A percentile compares a stretch with the other conserved stretches of the same genome.
Evolutionary conservation across 2,113 vertebrate genomes (phyloP).

Genomic region (Heterocephalus glaber): DNA sequence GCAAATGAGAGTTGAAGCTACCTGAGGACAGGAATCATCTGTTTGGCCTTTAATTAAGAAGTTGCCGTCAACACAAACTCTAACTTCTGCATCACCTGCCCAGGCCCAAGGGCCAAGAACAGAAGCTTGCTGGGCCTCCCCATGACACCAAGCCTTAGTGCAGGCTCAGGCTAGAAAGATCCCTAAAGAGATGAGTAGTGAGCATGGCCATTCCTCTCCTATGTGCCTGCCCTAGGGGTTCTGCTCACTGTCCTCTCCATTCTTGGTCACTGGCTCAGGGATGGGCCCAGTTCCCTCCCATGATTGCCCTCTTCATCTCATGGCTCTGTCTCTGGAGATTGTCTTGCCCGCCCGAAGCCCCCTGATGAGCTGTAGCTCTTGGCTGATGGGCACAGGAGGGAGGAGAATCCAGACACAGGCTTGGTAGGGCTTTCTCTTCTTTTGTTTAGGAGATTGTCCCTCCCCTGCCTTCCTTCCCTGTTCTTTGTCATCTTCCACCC

Average conservation of each 20-base stretch:
- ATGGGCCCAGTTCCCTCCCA: fast-evolving
- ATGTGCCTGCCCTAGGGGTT: neutral
- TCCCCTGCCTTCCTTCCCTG: neutral
- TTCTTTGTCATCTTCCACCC: neutral
- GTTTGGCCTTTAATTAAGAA: neutral
- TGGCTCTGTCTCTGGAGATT: neutral
- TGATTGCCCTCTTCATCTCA: neutral
- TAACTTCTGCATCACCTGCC: neutral
- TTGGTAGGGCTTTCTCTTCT: neutral
- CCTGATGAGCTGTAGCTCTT: neutral
- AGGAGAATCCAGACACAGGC: neutral
- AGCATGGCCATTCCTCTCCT: neutral
- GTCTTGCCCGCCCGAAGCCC: too few species aligned
- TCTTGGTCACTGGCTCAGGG: neutral
- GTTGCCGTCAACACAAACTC: neutral
- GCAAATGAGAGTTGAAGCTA: neutral
- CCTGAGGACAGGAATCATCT: neutral
- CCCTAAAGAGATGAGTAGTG: fast-evolving
- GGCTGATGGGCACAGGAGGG: neutral
- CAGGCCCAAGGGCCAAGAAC: neutral
- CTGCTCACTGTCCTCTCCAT: neutral
- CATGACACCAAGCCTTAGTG: neutral
- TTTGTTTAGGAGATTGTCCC: neutral
- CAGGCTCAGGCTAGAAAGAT: neutral
- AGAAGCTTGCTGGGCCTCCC: neutral